phyloP scores from a whole-genome alignment of 2,797 vertebrate species.

The Artibeus lituratus region DNA sequence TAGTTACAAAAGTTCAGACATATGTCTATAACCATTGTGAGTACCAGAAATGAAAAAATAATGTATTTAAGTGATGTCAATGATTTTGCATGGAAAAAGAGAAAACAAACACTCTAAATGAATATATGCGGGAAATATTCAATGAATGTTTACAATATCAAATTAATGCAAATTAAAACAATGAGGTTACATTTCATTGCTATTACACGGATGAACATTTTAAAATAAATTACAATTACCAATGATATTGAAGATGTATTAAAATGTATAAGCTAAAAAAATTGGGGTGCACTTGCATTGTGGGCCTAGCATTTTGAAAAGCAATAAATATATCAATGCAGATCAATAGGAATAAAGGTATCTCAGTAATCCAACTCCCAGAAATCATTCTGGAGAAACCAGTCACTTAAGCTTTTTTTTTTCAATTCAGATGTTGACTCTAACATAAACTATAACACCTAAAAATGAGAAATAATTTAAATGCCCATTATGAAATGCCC shows the following conservation, averaged over 20 bases:
- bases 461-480: not conserved
- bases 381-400: not conserved
- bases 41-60: constrained; percentile 2
- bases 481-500: not conserved
- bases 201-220: not conserved
- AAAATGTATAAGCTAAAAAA: not conserved
- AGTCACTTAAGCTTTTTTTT: not conserved
- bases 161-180: constrained; percentile 41
- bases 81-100: constrained; percentile 41
- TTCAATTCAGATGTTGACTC: not conserved
- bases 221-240: not conserved
- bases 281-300: not conserved
- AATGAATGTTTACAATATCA: not conserved
- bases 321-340: not conserved
- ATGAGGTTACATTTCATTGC: not conserved
- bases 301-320: not conserved
- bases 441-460: not conserved
- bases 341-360: not conserved
- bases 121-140: not conserved
- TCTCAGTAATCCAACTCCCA: not conserved
- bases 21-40: not conserved
- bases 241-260: not conserved
- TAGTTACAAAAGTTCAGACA: not conserved
- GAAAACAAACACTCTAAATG: constrained; percentile 44
- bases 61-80: not conserved